Evolutionary conservation across 2,113 vertebrate species (phyloP), one percentile per base, ranked within the genome.

Genomic region (Chaetura pelagica): DNA sequence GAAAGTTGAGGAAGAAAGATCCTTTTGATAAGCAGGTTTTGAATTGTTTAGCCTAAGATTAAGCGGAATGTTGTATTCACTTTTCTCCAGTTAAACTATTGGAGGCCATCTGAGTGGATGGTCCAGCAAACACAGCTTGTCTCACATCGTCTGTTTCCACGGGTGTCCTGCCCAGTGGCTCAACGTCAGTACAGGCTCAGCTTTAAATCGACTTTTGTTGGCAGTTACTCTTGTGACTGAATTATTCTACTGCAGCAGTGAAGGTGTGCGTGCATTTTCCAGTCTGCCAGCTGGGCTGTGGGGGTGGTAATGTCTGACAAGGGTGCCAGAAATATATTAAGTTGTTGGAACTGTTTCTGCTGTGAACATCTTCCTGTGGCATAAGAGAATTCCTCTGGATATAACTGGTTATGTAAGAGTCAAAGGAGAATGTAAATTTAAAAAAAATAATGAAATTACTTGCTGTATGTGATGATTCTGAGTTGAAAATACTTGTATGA

Each of bases 41-140:
- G n/a, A 62, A 17, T 40, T 61, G 20, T 68, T 84, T 44, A 66
- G 42, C 15, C 34, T 29, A 55, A 42, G 54, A 4, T 34, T 24
- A 69, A 71, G 12, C 4, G 9, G 26, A 69, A 49, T 12, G 8
- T 34, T 51, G 10, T 26, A 34, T 51, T 85, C 0, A 3, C 6
- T 84, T 49, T 26, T 46, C 21, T 15, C 10, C 30, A n/a, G 0
- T n/a, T 54, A 58, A 76, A 81, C 18, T 64, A 7, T 32, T 80
- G 9, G n/a, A 72, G n/a, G 17, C 29, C 9, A 17, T 29, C 22
- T 51, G 34, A 18, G 26, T 42, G 12, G 2, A 2, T 16, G 29
- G 32, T 42, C 8, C 59, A n/a, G 26, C 34, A 32, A 66, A 46
- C 10, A 7, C 6, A 0, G 1, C 0, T 0, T 27, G 5, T 30